Evolutionary conservation across 64 coral and sea anemone genomes (phyloP).

Genomic region (Montipora cactus): DNA sequence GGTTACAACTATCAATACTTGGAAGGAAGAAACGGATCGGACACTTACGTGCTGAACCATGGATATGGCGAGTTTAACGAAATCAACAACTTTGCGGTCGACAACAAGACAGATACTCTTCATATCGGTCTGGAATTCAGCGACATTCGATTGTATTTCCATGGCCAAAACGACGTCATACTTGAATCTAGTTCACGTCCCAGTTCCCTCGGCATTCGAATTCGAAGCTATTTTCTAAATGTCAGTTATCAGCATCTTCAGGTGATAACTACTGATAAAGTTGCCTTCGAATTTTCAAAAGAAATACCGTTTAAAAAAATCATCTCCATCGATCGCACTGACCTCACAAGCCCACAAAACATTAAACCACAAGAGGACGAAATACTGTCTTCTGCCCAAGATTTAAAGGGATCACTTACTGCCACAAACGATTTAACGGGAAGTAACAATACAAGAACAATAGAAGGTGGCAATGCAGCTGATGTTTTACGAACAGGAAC

Average conservation of each 20-base stretch:
- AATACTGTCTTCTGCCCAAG: not conserved
- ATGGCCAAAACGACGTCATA: slow-evolving; percentile 22
- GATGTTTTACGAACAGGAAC: slow-evolving; percentile 42
- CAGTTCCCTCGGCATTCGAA: slow-evolving; percentile 40
- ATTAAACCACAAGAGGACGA: slow-evolving; percentile 3
- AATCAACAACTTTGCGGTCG: slow-evolving; percentile 46
- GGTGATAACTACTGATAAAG: not conserved
- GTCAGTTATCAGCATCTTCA: slow-evolving; percentile 29
- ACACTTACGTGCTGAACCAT: slow-evolving; percentile 54
- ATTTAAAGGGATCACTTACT: slow-evolving; percentile 31
- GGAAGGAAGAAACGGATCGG: slow-evolving; percentile 42
- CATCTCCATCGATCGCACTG: not conserved
- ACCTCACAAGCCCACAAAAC: slow-evolving; percentile 25
- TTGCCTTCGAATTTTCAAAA: slow-evolving; percentile 27
- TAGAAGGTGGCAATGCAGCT: slow-evolving; percentile 7
- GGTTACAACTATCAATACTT: slow-evolving; percentile 50
- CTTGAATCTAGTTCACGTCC: slow-evolving; percentile 18
- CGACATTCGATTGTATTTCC: slow-evolving; percentile 43
- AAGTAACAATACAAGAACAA: slow-evolving; percentile 15
- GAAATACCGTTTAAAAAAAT: slow-evolving; percentile 23
- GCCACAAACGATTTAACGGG: slow-evolving; percentile 37
- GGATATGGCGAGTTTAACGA: slow-evolving; percentile 74
- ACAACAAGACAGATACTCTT: slow-evolving; percentile 27
- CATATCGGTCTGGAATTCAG: slow-evolving; percentile 35
- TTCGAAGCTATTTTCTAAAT: slow-evolving; percentile 15